These are phyloP conservation scores for Caenorhabditis doughertyi DNA, from an alignment of 2,888 invertebrate genomes.

Conservation along the genomic window DNA sequence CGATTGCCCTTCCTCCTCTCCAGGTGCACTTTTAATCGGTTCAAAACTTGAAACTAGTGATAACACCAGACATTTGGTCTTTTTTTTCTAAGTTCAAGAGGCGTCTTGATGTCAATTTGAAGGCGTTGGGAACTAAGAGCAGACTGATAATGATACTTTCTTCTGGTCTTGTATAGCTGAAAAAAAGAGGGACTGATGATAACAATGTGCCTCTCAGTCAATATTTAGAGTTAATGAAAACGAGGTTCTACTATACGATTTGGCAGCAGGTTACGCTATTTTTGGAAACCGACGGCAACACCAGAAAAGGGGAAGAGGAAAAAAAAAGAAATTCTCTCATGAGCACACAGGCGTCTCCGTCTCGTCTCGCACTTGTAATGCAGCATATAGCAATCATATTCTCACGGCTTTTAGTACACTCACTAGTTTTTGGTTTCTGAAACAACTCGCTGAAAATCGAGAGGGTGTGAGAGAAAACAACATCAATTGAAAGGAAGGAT, in stretches of 20 bases:
- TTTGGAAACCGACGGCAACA: constrained; percentile 33
- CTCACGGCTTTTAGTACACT: constrained; percentile 60
- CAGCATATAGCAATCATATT: constrained; percentile 55
- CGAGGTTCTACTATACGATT: constrained; percentile 56
- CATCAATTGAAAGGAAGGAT: neutral
- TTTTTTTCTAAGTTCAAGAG: neutral
- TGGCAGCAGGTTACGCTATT: constrained; percentile 43
- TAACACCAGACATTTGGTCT: constrained; percentile 40
- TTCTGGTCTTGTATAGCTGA: neutral
- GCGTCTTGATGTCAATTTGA: neutral
- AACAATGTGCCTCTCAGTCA: constrained; percentile 21
- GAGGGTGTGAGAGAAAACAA: constrained; percentile 33
- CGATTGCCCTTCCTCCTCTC: constrained; percentile 6
- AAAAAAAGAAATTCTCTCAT: constrained; percentile 42
- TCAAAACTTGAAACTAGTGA: constrained; percentile 42
- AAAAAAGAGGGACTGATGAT: constrained; percentile 15
- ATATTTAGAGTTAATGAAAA: constrained; percentile 27
- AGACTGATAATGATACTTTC: constrained; percentile 8
- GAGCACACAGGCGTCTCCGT: constrained; percentile 41
- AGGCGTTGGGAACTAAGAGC: neutral
- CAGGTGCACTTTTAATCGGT: constrained; percentile 59
- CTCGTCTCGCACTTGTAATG: constrained; percentile 51
- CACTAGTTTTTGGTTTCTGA: constrained; percentile 60
- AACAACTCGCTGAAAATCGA: constrained; percentile 31
- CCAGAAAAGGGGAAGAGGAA: constrained; percentile 35